A percentile compares a stretch with the other conserved stretches of the same genome.
Conservation (phyloP, 2,113 vertebrate genomes). For the Plecotus auritus region DNA sequence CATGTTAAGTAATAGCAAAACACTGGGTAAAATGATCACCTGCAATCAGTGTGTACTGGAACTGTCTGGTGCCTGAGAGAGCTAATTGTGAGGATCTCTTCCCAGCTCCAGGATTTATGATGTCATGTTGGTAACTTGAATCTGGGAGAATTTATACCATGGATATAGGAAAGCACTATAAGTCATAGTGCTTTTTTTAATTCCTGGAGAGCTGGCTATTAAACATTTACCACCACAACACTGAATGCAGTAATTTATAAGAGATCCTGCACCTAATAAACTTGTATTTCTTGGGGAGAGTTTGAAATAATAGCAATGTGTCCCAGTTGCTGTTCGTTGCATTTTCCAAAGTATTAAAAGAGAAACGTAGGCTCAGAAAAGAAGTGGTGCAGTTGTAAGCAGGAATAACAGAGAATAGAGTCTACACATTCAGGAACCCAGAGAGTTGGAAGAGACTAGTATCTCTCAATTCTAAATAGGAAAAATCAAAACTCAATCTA, state of each 20-base stretch:
- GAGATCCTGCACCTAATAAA: background rate
- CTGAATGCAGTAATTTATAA: conserved; percentile 16
- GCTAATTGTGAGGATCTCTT: background rate
- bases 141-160: conserved; percentile 32
- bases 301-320: background rate
- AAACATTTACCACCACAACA: conserved; percentile 36
- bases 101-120: background rate
- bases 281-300: background rate
- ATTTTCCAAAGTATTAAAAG: background rate
- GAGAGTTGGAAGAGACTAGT: background rate
- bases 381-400: background rate
- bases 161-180: background rate
- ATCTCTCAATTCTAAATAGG: background rate
- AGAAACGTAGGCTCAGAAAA: background rate
- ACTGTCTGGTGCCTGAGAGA: background rate
- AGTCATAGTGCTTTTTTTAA: background rate
- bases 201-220: background rate
- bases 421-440: background rate
- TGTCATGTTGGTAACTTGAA: background rate
- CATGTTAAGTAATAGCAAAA: background rate
- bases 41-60: background rate
- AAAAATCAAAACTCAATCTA: background rate
- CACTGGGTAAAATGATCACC: background rate
- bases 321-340: background rate
- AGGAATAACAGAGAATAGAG: background rate